Evolutionary conservation across 2,888 invertebrate genomes (phyloP), one percentile per base, ranked within the genome.

Genomic region (Agrotis segetum): DNA sequence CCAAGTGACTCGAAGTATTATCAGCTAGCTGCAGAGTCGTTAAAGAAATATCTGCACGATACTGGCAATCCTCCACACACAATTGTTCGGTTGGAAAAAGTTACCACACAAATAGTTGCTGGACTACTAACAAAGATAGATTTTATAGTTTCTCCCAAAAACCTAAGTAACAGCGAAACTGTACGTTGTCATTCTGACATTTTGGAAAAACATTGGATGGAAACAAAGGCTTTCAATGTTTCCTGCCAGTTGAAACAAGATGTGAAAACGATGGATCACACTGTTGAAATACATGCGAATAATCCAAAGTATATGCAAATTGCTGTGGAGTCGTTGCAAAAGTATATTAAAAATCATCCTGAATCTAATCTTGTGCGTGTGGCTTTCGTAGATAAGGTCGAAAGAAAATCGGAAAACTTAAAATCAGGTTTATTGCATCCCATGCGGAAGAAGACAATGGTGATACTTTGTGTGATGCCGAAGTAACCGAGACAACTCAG

Each of bases 171-270:
- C 3, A 44, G 21, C 13, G 52, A 85, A 64, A 61, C 74, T 34
- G 24, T 71, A 50, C 53, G 34, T 34, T 83, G 82, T 68, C 70
- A 85, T 40, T 88, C 92, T 3, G 55, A 85, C 61, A 75, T 91
- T 60, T 90, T 85, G 79, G 88, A 89, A 62, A 79, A 79, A 58
- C 50, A 75, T n/a, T 89, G 89, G 90, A 17, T 79, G 0, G 81
- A 83, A 0, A 76, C 81, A 9, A 88, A 78, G 17, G 6, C 24
- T 4, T 55, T 62, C 19, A 67, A 72, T 58, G 74, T 82, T 50
- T 53, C 79, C 40, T 79, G 79, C 62, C 21, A 72, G 16, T 72
- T 73, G 19, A 52, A 64, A 49, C 19, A n/a, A 17, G 52, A 24
- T 2, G 55, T 47, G 13, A 56, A 59, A 40, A 60, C n/a, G 47